Evolutionary conservation across 2,797 vertebrate genomes (phyloP).

Genomic region (Xiphophorus birchmanni): DNA sequence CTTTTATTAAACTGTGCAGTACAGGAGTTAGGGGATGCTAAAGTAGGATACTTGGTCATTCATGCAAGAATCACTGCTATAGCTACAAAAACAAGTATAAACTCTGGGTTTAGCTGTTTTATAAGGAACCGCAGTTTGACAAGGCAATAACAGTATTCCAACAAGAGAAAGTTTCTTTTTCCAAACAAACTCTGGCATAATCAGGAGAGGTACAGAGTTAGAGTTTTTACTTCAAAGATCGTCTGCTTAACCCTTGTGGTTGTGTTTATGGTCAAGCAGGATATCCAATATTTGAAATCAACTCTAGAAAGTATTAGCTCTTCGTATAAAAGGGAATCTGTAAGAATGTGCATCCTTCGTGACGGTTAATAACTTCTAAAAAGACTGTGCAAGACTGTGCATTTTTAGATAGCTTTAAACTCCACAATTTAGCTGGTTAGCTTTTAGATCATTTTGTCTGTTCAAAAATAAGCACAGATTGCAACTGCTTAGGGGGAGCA

Average conservation of each 20-base stretch:
- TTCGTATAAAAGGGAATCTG: too few relatives aligned
- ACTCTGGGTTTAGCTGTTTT: neutral
- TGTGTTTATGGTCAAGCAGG: neutral
- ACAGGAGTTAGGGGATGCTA: neutral
- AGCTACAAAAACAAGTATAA: neutral
- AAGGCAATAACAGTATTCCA: neutral
- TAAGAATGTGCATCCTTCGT: neutral
- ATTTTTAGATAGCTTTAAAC: neutral
- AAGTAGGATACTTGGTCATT: neutral
- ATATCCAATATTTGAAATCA: neutral
- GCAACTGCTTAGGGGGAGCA: neutral
- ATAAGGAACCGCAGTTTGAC: neutral
- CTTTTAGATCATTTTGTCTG: neutral
- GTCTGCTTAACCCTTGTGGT: neutral
- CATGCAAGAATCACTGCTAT: neutral
- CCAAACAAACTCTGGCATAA: neutral
- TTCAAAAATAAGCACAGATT: neutral
- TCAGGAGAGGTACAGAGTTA: neutral
- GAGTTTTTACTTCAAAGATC: neutral
- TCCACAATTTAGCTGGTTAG: neutral
- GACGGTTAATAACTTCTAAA: neutral
- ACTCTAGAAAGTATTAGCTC: neutral
- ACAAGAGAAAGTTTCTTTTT: neutral
- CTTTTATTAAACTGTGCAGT: too few relatives aligned
- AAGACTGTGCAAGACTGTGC: neutral